phyloP scores from a whole-genome alignment of 2,888 invertebrate genomes.

The Conomelus anceps region DNA sequence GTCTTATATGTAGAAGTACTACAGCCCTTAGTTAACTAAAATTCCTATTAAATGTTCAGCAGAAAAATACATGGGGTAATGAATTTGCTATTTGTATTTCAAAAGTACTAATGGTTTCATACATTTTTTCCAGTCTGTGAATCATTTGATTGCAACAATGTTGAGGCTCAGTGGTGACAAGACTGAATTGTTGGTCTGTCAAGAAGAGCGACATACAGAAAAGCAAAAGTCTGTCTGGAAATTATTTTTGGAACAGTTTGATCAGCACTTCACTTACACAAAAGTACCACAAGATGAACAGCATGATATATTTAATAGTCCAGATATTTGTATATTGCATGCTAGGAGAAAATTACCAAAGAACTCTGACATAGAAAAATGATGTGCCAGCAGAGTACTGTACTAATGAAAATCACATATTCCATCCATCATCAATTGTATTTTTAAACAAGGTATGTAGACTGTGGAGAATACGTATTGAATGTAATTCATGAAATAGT shows the following conservation, averaged over 20 bases:
- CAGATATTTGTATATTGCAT: constrained; percentile 55
- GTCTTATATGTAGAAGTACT: too few relatives aligned
- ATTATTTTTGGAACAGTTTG: constrained; percentile 45
- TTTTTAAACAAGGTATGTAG: too few relatives aligned
- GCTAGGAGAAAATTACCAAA: constrained; percentile 25
- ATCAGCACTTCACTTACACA: constrained; percentile 36
- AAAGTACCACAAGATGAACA: constrained; percentile 52
- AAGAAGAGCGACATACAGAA: constrained; percentile 61
- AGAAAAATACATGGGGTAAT: too few relatives aligned
- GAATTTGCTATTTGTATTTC: too few relatives aligned
- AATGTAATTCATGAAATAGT: too few relatives aligned
- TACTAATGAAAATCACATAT: too few relatives aligned
- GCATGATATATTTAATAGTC: constrained; percentile 54
- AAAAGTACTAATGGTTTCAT: neutral
- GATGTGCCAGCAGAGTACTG: neutral
- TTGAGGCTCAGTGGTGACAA: constrained; percentile 44
- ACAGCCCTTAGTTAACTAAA: too few relatives aligned
- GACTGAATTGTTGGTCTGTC: constrained; percentile 55
- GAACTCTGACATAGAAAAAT: constrained; percentile 8
- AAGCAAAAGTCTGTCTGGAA: constrained; percentile 48
- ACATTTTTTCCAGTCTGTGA: constrained; percentile 48
- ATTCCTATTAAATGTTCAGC: too few relatives aligned
- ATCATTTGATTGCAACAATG: constrained; percentile 55
- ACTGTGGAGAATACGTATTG: too few relatives aligned
- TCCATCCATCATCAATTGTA: too few relatives aligned